Conservation (phyloP, 2,113 vertebrate genomes). For the Ptyas mucosa region DNA sequence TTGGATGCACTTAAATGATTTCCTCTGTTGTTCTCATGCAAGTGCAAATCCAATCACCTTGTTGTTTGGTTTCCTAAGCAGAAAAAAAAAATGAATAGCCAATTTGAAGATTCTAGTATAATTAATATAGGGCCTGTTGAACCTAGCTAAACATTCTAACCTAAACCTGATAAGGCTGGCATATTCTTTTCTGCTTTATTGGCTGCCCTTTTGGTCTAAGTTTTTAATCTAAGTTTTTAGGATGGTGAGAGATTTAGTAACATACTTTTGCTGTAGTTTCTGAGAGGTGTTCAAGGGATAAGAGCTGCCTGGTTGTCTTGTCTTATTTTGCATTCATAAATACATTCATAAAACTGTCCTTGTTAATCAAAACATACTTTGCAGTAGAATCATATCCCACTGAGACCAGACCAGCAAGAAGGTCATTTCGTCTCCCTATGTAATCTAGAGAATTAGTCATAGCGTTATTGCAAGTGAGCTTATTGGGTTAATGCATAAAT, state of each 20-base stretch:
- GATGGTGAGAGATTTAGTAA: neutral
- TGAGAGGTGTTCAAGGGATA: neutral
- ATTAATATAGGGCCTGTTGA: neutral
- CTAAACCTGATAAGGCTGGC: neutral
- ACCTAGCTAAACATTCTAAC: accelerated
- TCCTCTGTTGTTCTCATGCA: neutral
- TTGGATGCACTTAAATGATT: neutral
- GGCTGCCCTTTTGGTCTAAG: neutral
- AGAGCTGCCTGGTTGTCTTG: neutral
- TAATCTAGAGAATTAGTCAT: constrained; percentile 19
- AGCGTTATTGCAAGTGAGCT: neutral
- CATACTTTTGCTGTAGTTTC: neutral
- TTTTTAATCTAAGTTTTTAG: neutral
- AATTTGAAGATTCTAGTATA: too few species aligned
- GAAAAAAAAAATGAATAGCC: too few species aligned
- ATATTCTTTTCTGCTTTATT: neutral
- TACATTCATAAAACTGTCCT: constrained; percentile 16
- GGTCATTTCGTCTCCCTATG: neutral
- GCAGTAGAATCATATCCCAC: neutral
- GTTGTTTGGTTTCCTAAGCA: neutral
- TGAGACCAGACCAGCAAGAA: neutral
- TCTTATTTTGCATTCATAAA: neutral
- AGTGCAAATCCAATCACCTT: neutral
- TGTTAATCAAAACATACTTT: neutral
- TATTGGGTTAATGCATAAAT: constrained; percentile 22